These are phyloP conservation scores for Chionodraco myersi DNA, from an alignment of 2,113 vertebrate species.

Conservation along the genomic window DNA sequence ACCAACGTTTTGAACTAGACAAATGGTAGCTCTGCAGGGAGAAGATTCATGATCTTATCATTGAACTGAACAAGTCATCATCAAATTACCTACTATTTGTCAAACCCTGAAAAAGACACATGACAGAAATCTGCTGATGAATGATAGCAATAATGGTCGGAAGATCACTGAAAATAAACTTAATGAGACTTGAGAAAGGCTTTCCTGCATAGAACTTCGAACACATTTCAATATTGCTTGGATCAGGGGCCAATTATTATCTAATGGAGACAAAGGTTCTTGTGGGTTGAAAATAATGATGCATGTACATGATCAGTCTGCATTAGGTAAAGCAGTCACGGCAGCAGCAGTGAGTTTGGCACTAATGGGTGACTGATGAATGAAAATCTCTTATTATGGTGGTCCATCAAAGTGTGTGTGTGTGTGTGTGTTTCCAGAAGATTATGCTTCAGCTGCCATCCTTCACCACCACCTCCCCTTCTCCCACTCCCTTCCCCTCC, in stretches of 20 bases:
- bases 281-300: no score
- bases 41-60: background rate
- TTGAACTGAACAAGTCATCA: background rate
- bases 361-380: no score
- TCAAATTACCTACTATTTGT: background rate
- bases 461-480: background rate
- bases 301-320: no score
- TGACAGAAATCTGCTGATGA: background rate
- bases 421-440: no score
- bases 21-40: background rate
- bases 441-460: background rate
- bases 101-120: background rate
- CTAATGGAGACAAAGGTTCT: background rate
- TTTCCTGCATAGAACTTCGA: no score
- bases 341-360: no score
- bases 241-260: background rate
- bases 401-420: no score
- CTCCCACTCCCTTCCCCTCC: background rate
- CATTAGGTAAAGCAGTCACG: no score
- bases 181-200: background rate
- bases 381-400: no score
- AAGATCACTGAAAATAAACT: background rate
- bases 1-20: no score
- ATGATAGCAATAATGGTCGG: background rate
- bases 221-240: no score